Evolutionary conservation across 2,888 invertebrate genomes (phyloP), one percentile per base, ranked within the genome.

Genomic region (Theretra japonica): DNA sequence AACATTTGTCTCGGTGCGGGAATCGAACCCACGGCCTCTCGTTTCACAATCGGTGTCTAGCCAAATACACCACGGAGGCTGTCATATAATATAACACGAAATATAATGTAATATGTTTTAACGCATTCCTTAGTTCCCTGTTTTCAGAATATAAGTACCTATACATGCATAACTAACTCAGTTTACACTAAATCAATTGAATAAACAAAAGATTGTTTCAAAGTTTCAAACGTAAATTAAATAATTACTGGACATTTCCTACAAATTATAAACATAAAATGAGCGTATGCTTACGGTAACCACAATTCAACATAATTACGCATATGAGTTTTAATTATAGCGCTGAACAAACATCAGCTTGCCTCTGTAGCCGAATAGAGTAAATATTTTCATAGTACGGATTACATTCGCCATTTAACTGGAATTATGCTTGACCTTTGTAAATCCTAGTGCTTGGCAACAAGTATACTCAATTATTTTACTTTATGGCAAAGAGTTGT

Each of bases 301-400:
- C 60, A 60, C 60, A 60, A 30, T 30, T n/a, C 60, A 30, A 7
- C 30, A 60, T 60, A 33, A 30, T 60, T 60, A 33, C n/a, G 30
- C 28, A 60, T 30, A 60, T 59, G 19, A 30, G 59, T 59, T n/a
- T 60, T 60, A 33, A 60, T 60, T 60, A 60, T 60, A 60, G 19
- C n/a, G 30, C 8, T 60, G 33, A 60, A 60, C 60, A 33, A 33
- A 60, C 25, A 33, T 60, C n/a, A n/a, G n/a, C 60, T 6, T 59
- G 59, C 30, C 19, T 33, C n/a, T 33, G 30, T 33, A 30, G 30
- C 60, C n/a, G 28, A 60, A 60, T n/a, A 60, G 33, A 7, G 30
- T 33, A 60, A 60, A 60, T 60, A 60, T 60, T 30, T 30, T 60
- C 19, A 60, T 60, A 60, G 30, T n/a, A 60, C n/a, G 60, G 33